A percentile compares a stretch with the other conserved stretches of the same genome.
phyloP scores from a whole-genome alignment of 1,140 invertebrate species.

The Steinernema feltiae region DNA sequence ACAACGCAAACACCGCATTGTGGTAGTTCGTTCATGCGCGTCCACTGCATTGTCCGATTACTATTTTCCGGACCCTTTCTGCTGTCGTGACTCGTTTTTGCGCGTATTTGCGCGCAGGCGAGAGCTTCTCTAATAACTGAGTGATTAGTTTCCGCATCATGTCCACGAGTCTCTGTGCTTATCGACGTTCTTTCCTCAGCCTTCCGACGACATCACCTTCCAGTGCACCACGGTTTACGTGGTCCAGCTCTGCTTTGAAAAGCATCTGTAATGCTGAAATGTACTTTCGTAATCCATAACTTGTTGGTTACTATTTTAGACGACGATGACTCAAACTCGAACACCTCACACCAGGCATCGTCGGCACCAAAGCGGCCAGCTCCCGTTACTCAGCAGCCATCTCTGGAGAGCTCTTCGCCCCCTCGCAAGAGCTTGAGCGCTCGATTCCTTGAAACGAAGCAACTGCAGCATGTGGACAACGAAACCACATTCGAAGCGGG shows the following conservation, averaged over 20 bases:
- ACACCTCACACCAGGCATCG: background rate
- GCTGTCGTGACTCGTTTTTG: no score
- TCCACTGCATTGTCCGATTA: no score
- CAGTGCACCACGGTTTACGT: background rate
- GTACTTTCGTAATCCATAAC: no score
- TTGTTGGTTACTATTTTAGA: no score
- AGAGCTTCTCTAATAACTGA: background rate
- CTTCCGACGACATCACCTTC: background rate
- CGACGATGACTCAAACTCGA: background rate
- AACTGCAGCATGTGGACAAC: background rate
- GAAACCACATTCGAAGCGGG: background rate
- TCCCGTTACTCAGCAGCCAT: background rate
- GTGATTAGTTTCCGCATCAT: conserved; percentile 2
- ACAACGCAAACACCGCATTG: no score
- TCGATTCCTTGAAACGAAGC: background rate
- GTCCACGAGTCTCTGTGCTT: background rate
- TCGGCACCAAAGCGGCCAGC: background rate
- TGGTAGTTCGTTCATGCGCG: no score
- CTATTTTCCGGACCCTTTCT: no score
- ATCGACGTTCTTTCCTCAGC: background rate
- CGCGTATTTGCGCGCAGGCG: no score
- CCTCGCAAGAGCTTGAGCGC: background rate
- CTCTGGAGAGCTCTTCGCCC: background rate
- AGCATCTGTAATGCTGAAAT: background rate
- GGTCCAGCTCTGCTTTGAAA: background rate